Evolutionary conservation across 2,113 vertebrate genomes (phyloP), one percentile per base, ranked within the genome.

Genomic region (Chaenocephalus aceratus): DNA sequence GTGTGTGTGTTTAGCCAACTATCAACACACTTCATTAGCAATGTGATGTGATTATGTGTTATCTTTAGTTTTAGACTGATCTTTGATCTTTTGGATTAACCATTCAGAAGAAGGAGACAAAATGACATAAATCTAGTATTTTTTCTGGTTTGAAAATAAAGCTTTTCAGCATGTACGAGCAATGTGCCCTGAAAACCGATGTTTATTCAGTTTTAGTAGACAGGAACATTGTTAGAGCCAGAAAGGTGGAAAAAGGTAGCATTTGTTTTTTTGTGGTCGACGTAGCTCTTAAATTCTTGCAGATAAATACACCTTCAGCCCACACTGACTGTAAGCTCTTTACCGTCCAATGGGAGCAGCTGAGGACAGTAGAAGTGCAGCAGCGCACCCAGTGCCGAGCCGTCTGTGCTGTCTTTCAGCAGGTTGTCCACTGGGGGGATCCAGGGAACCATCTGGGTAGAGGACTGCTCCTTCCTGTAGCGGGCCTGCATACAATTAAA

Each of bases 321-420:
- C 45, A 60, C 57, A 21, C 26, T 16, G n/a, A 44, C 61, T 81
- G 51, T 70, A 41, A 68, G 15, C 62, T 76, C 15, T 83, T 64
- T 88, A 98, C 98, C 97, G 36, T 97, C 96, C 67, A 99, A 83
- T 51, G 92, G 92, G 49, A 99, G 85, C 1, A 97, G 94, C 65
- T 95, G 94, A 16, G 98, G 98, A 65, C 97, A 99, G 94, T 98
- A 99, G 87, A 99, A 99, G 88, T 99, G 98, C 84, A 99, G 96
- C 74, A 99, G 93, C 9, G 97, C 96, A 14, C 95, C 95, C 6
- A 99, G 71, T 7, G 97, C 97, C 6, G 96, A 97, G 71, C 98
- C 98, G 60, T 99, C 98, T 11, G 96, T 94, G 80, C 95, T 96
- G 91, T 99, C 98, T 88, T 99, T 99, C 87, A 99, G 87, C 82